These are phyloP conservation scores for Chaetura pelagica DNA, from an alignment of 2,113 vertebrate genomes.

Conservation along the genomic window DNA sequence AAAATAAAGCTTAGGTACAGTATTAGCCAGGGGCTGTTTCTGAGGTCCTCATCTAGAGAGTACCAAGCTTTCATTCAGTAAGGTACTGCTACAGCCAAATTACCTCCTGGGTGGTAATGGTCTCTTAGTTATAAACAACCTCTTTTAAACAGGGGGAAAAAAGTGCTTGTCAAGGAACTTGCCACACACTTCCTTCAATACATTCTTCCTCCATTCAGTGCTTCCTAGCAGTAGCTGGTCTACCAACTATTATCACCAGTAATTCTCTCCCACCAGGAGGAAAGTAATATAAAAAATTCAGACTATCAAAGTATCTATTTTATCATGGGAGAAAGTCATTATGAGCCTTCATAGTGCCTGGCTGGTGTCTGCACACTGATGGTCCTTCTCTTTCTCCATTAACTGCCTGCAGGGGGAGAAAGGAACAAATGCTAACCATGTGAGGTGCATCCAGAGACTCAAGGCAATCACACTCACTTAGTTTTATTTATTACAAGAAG, in stretches of 20 bases:
- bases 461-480: not conserved
- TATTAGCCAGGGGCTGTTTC: not conserved
- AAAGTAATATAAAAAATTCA: constrained; percentile 35
- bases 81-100: constrained; percentile 8
- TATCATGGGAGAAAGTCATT: constrained; percentile 12
- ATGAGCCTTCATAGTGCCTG: not conserved
- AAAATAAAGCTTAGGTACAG: not conserved
- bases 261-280: constrained; percentile 24
- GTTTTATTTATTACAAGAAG: constrained; percentile 1
- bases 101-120: not conserved
- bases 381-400: not conserved
- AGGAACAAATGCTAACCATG: not conserved
- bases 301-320: constrained; percentile 6
- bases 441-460: not conserved
- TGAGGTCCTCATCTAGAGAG: constrained; percentile 2
- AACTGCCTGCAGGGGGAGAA: not conserved
- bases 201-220: constrained; percentile 16
- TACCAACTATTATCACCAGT: constrained; percentile 9
- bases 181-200: constrained; percentile 23
- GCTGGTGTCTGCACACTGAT: not conserved
- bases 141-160: not conserved
- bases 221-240: constrained; percentile 34
- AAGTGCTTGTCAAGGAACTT: not conserved
- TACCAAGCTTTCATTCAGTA: constrained; percentile 23
- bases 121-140: constrained; percentile 32